These are phyloP conservation scores for Microcebus tavaratra DNA, from an alignment of 2,113 vertebrate genomes.

Conservation along the genomic window DNA sequence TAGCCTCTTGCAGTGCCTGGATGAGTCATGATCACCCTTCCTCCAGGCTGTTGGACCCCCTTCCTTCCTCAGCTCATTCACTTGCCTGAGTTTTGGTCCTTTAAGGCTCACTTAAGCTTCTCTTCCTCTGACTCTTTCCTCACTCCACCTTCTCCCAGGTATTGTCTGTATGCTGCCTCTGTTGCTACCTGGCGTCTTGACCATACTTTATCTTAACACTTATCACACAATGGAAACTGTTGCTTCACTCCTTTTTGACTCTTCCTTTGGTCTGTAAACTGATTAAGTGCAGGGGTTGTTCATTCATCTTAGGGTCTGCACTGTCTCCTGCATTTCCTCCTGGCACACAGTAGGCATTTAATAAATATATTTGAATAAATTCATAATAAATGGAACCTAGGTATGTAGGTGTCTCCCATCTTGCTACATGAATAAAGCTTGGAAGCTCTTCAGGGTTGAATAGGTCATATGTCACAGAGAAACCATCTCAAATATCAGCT, in stretches of 20 bases:
- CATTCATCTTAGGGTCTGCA: neutral
- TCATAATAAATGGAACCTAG: neutral
- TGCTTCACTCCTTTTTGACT: neutral
- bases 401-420: neutral
- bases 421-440: neutral
- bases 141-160: neutral
- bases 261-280: neutral
- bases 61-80: neutral
- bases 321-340: neutral
- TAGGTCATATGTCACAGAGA: neutral
- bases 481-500: neutral
- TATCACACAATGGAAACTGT: neutral
- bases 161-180: neutral
- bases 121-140: neutral
- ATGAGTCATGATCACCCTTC: neutral
- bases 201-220: neutral
- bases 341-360: constrained; percentile 9
- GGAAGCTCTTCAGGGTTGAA: constrained; percentile 21
- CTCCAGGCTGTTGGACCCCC: neutral
- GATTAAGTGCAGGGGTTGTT: neutral
- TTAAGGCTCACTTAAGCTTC: neutral
- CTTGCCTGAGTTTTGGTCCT: neutral
- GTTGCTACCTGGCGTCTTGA: fast-evolving
- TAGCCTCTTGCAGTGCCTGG: neutral
- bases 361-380: constrained; percentile 34